phyloP scores from a whole-genome alignment of 2,888 invertebrate genomes.

The Maniola hyperantus region DNA sequence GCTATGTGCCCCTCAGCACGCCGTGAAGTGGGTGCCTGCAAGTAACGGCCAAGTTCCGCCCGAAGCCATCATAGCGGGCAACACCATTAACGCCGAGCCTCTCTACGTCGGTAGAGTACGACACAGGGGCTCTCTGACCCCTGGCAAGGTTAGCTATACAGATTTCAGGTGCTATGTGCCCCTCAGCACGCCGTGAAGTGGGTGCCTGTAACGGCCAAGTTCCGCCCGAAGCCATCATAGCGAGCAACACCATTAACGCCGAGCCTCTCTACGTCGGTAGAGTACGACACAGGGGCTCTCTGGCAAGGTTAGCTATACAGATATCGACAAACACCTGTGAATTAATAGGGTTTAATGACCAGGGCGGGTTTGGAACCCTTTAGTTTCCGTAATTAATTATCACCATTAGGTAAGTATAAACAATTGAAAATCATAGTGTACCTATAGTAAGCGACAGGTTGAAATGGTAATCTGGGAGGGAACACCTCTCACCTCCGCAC shows the following conservation, averaged over 20 bases:
- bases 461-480: no score
- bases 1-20: slow-evolving; percentile 57
- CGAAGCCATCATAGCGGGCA: slow-evolving; percentile 79
- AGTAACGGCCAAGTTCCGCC: slow-evolving; percentile 76
- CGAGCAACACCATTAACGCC: slow-evolving; percentile 74
- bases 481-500: no score
- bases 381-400: no score
- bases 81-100: slow-evolving; percentile 72
- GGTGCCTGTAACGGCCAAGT: slow-evolving; percentile 76
- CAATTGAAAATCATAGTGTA: no score
- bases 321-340: no score
- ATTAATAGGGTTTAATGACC: no score
- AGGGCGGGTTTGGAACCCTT: no score
- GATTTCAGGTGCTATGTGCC: slow-evolving; percentile 61
- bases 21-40: slow-evolving; percentile 73
- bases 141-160: slow-evolving; percentile 77
- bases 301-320: slow-evolving; percentile 74
- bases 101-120: slow-evolving; percentile 79
- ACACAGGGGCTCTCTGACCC: slow-evolving; percentile 77
- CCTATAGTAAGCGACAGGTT: no score
- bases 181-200: slow-evolving; percentile 65
- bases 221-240: slow-evolving; percentile 77
- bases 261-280: slow-evolving; percentile 81
- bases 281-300: slow-evolving; percentile 72
- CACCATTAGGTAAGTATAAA: no score